Percentiles rank a stretch among this genome's conserved stretches.
These are phyloP conservation scores for Nylanderia fulva DNA, from an alignment of 1,140 invertebrate genomes.

Conservation along the genomic window DNA sequence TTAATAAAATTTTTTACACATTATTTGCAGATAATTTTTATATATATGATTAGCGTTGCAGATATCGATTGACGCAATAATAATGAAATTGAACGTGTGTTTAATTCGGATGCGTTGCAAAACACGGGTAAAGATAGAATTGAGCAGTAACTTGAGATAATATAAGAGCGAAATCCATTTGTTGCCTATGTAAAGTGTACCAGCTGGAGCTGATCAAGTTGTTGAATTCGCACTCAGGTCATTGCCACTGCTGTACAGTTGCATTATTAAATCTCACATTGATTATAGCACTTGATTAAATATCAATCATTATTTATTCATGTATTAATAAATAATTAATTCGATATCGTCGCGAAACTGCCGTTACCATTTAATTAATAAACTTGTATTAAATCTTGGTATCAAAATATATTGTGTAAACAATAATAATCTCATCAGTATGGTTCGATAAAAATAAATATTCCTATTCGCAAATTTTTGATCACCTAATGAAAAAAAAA, in stretches of 20 bases:
- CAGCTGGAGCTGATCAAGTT: constrained; percentile 65
- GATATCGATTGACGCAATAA: neutral
- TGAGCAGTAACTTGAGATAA: constrained; percentile 39
- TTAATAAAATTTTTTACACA: too few species aligned
- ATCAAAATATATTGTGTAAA: neutral
- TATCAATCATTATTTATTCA: constrained; percentile 34
- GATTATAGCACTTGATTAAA: constrained; percentile 56
- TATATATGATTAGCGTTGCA: neutral
- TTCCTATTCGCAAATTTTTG: neutral
- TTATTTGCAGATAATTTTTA: too few species aligned
- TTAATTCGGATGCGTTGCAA: neutral
- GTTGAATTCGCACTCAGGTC: constrained; percentile 47
- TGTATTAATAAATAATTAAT: constrained; percentile 51
- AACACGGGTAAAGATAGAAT: neutral
- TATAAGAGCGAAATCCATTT: constrained; percentile 66
- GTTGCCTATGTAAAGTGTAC: constrained; percentile 25
- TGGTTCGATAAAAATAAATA: neutral
- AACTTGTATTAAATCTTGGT: neutral
- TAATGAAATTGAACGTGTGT: neutral
- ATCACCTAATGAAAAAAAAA: neutral
- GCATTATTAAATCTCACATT: constrained; percentile 50
- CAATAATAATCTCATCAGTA: neutral
- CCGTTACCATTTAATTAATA: neutral
- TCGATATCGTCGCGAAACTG: neutral
- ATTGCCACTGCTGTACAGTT: constrained; percentile 58